These are phyloP conservation scores for Petrocephalus schoutedeni DNA, from an alignment of 2,797 vertebrate species.

Conservation along the genomic window DNA sequence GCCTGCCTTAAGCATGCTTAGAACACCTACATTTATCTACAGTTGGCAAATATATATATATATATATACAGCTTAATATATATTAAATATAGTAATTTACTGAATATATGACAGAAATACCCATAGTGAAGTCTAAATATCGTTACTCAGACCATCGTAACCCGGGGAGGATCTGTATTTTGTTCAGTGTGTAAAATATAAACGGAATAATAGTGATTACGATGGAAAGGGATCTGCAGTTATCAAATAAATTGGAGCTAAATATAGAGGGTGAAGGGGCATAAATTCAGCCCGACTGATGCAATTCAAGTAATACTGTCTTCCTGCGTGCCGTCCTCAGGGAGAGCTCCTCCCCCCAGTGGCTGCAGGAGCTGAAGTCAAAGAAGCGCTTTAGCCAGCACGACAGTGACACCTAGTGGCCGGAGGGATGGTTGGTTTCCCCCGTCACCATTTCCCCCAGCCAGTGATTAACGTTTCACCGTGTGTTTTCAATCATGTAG, in stretches of 20 bases:
- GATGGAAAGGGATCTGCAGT: not conserved
- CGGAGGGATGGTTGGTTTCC: not conserved
- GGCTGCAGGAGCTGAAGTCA: conserved; percentile 84
- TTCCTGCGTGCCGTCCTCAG: conserved; percentile 48
- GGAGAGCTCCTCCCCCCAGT: conserved; percentile 66
- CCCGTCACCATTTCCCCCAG: too few relatives aligned
- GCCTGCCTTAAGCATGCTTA: too few relatives aligned
- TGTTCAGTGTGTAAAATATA: not conserved
- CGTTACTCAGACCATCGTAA: too few relatives aligned
- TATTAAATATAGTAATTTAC: too few relatives aligned
- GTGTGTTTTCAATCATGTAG: not conserved
- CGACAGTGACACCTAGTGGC: conserved; percentile 64
- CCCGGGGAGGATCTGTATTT: not conserved
- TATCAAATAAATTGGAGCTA: not conserved
- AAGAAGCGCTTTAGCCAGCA: conserved; percentile 81
- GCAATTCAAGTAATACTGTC: not conserved
- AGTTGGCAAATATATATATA: too few relatives aligned
- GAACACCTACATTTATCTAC: too few relatives aligned
- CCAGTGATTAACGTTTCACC: not conserved
- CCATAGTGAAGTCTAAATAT: too few relatives aligned
- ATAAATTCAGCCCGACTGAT: conserved; percentile 21
- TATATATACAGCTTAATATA: too few relatives aligned
- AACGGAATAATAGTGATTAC: not conserved
- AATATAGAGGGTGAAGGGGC: not conserved
- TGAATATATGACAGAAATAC: too few relatives aligned